Percentiles rank a stretch among this genome's conserved stretches.
These are phyloP conservation scores for Antedon mediterranea DNA, from an alignment of 53 echinoderm and acorn worm genomes.

Conservation along the genomic window DNA sequence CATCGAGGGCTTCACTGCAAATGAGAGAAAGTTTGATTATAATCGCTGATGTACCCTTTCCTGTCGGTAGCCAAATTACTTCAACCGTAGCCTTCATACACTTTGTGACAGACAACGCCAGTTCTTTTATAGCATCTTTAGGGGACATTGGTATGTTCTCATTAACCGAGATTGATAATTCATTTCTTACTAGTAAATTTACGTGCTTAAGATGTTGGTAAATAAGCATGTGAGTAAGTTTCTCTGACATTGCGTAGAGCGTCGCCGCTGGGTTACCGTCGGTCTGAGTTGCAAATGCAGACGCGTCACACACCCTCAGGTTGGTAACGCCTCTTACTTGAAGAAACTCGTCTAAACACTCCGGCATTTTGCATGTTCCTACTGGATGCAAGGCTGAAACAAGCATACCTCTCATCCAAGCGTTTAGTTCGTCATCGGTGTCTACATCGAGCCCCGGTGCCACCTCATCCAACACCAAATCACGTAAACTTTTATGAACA, in stretches of 20 bases:
- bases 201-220: conserved; percentile 9
- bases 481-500: neutral
- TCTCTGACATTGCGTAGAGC: conserved; percentile 12
- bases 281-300: conserved; percentile 11
- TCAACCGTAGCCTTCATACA: neutral
- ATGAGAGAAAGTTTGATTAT: conserved; percentile 4
- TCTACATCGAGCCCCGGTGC: conserved; percentile 2
- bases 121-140: neutral
- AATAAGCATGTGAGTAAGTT: conserved; percentile 11
- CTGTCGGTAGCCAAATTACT: neutral
- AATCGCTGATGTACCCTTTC: conserved; percentile 1
- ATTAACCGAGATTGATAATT: neutral
- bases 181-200: neutral
- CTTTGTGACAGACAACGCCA: neutral
- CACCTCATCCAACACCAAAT: conserved; percentile 11
- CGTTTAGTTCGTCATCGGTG: conserved; percentile 5
- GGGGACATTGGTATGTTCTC: neutral
- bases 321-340: conserved; percentile 7
- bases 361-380: conserved; percentile 17
- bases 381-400: conserved; percentile 15
- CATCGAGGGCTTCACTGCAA: neutral
- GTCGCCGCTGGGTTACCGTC: conserved; percentile 12
- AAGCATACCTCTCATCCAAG: conserved; percentile 14
- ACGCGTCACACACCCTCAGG: conserved; percentile 8
- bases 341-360: conserved; percentile 11